Evolutionary conservation across 2,113 vertebrate species (phyloP).

Genomic region (Eidolon helvum): DNA sequence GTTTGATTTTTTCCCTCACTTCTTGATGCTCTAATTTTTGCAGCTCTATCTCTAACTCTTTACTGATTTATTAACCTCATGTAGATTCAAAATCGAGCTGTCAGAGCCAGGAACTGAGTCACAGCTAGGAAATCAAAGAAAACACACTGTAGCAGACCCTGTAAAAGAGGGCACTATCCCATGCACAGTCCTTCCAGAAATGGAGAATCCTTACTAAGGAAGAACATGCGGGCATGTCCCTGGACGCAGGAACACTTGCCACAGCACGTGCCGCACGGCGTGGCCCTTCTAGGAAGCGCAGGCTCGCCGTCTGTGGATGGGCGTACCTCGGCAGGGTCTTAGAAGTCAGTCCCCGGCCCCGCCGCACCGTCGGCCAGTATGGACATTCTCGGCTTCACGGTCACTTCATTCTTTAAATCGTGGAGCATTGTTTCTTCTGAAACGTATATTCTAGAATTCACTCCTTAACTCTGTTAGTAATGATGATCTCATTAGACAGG

Average conservation of each 20-base stretch:
- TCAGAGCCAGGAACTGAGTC: not conserved
- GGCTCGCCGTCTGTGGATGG: not conserved
- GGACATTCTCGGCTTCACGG: too few relatives aligned
- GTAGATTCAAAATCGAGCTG: not conserved
- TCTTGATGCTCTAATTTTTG: not conserved
- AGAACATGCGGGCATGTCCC: not conserved
- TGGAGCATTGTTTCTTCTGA: not conserved
- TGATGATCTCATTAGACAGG: not conserved
- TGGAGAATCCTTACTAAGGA: not conserved
- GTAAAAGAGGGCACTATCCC: not conserved
- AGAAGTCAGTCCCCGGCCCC: not conserved
- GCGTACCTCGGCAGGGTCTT: not conserved
- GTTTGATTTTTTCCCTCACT: not conserved
- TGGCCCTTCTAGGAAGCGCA: not conserved
- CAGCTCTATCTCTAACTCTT: not conserved
- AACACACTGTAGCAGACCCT: not conserved
- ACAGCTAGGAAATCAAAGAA: not conserved
- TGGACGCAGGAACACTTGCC: not conserved
- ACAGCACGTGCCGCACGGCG: not conserved
- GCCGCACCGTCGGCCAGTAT: not conserved
- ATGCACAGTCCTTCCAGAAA: not conserved
- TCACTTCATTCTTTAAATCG: not conserved
- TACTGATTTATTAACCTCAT: not conserved
- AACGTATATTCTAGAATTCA: not conserved
- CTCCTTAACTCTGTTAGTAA: not conserved